Evolutionary conservation across 2,113 vertebrate genomes (phyloP).

Genomic region (Bufo gargarizans): DNA sequence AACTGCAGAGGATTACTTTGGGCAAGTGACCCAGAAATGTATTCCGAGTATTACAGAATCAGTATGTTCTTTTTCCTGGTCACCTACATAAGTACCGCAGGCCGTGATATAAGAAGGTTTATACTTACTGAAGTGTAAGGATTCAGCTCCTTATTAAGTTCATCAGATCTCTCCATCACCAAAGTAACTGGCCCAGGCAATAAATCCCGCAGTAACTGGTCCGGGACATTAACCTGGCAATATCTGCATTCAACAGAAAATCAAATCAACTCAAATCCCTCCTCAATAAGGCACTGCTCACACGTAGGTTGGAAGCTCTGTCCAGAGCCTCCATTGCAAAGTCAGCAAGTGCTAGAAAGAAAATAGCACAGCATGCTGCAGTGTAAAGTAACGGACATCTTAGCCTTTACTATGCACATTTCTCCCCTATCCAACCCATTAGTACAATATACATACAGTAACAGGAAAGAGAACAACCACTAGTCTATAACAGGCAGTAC

Average conservation of each 20-base stretch:
- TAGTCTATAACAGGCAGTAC: too few relatives aligned
- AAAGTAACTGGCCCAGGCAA: conserved; percentile 93
- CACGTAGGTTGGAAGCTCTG: neutral
- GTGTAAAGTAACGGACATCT: too few relatives aligned
- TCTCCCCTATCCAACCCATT: too few relatives aligned
- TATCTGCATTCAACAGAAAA: conserved; percentile 73
- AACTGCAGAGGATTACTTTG: too few relatives aligned
- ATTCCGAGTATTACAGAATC: neutral
- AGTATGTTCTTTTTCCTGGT: neutral
- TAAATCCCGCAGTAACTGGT: conserved; percentile 79
- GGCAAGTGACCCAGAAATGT: too few relatives aligned
- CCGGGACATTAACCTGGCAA: conserved; percentile 83
- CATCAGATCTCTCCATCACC: conserved; percentile 82
- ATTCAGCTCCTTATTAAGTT: conserved; percentile 87
- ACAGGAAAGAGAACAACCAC: too few relatives aligned
- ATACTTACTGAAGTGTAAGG: conserved; percentile 88
- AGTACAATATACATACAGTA: too few relatives aligned
- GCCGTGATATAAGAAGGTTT: neutral
- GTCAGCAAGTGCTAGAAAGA: too few relatives aligned
- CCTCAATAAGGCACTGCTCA: too few relatives aligned
- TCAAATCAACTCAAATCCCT: neutral
- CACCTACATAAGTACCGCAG: neutral
- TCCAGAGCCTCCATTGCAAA: too few relatives aligned
- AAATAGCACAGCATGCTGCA: too few relatives aligned
- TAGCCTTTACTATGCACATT: too few relatives aligned